Evolutionary conservation across 2,888 invertebrate species (phyloP).

Genomic region (Cephus rjabovi): DNA sequence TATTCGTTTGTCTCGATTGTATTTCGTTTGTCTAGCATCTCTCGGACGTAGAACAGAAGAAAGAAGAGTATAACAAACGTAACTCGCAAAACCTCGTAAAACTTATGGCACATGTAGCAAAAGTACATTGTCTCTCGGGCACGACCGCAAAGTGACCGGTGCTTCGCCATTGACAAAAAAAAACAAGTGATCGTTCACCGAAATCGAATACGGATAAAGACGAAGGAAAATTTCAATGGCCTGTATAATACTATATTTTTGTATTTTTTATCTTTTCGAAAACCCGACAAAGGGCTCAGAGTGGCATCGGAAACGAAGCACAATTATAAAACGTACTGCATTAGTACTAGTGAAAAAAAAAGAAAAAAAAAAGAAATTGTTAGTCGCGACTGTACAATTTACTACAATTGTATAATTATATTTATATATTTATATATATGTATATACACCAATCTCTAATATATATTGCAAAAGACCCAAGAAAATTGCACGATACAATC

Average conservation of each 20-base stretch:
- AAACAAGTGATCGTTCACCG: background rate
- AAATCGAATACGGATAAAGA: background rate
- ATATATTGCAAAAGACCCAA: background rate
- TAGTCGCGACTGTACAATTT: background rate
- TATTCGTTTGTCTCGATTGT: too few species aligned
- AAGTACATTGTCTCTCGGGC: background rate
- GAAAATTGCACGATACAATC: background rate
- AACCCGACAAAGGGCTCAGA: background rate
- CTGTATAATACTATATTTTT: background rate
- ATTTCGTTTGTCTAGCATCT: background rate
- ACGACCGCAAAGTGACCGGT: background rate
- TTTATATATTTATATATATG: background rate
- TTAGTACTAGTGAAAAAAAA: background rate
- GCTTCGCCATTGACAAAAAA: background rate
- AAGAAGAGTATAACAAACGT: background rate
- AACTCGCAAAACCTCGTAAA: background rate
- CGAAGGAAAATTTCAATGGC: background rate
- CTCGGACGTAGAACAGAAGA: background rate
- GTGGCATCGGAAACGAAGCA: background rate
- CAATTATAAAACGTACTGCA: background rate
- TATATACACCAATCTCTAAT: background rate
- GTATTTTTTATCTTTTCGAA: background rate
- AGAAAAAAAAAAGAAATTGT: background rate
- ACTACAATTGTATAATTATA: background rate
- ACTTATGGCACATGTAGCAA: background rate